Base-by-base conservation (phyloP, 2,888 invertebrate genomes). In the Escarpia spicata region DNA sequence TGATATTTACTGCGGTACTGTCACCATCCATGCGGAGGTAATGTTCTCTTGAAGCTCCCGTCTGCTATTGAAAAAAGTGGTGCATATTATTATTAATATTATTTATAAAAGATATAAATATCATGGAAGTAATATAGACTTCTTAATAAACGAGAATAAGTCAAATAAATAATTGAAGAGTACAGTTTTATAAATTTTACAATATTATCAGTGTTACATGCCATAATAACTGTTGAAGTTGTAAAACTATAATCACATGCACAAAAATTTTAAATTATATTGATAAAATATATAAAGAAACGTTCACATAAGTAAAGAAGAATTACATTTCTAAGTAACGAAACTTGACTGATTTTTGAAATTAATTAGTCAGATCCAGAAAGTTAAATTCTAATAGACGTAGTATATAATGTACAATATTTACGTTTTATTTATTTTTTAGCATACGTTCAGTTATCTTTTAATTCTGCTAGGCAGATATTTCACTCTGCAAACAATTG, bases 1-100 rank as follows among this genome's bases (percentile, higher is more conserved):
- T 75, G 75, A 75, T 75, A 75, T 75, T 75, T 75, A 75, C 75
- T 26, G 75, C 75, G 75, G 75, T 75, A 75, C 75, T 75, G 75
- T 75, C 75, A 75, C 75, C 75, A 75, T 75, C 75, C 75, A 75
- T 75, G 75, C 75, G 75, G 26, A 26, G 75, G 19, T 75, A 75
- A 19, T 75, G 75, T 75, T 75, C 75, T 26, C 75, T 75, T 6
- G 75, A 75, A 4, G 75, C 15, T 75, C 75, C 26, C 19, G 26
- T 26, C 75, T 75, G 26, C 6, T 75, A 26, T 75, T 75, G n/a
- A 75, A 6, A 75, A 26, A 75, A 75, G 26, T 75, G 19, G 75
- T 75, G 75, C 75, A 75, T 75, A 26, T 75, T 26, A 75, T 75
- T 26, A 75, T 75, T 3, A 75, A 45, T 75, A 75, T 26, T 75